Conservation (phyloP, 2,888 invertebrate species). For the Anodontia alba region DNA sequence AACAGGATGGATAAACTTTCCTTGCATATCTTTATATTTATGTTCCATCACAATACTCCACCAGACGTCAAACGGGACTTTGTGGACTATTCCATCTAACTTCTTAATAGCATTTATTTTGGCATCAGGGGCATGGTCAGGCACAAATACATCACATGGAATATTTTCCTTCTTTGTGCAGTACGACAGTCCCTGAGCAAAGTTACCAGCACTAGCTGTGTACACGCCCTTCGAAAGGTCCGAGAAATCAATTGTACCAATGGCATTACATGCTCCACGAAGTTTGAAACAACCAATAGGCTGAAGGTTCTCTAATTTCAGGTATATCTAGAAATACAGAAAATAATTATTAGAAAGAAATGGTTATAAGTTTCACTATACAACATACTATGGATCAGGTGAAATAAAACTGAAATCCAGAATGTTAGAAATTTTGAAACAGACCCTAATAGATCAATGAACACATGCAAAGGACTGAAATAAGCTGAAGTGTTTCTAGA, state of each 20-base stretch:
- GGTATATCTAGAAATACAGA: constrained; percentile 72
- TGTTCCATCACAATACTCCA: constrained; percentile 75
- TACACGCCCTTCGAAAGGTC: constrained; percentile 73
- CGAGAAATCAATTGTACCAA: constrained; percentile 62
- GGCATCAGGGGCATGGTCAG: constrained; percentile 75
- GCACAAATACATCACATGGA: constrained; percentile 77
- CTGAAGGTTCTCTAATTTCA: constrained; percentile 82
- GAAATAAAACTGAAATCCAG: too few species aligned
- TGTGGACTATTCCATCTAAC: constrained; percentile 69
- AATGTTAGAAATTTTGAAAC: too few species aligned
- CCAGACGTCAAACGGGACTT: constrained; percentile 78
- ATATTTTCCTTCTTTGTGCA: constrained; percentile 65
- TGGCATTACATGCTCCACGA: constrained; percentile 79
- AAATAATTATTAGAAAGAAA: not conserved
- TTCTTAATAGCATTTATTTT: constrained; percentile 69
- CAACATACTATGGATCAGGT: too few species aligned
- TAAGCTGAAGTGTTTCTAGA: too few species aligned
- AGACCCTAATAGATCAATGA: too few species aligned
- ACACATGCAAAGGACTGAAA: too few species aligned
- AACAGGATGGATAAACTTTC: constrained; percentile 80
- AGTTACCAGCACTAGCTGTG: constrained; percentile 83
- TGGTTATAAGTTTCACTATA: not conserved
- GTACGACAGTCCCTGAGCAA: constrained; percentile 81
- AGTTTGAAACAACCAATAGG: constrained; percentile 82
- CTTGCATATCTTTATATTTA: constrained; percentile 67